These are phyloP conservation scores for Rhinoptilus africanus DNA, from an alignment of 2,113 vertebrate genomes.

Conservation along the genomic window DNA sequence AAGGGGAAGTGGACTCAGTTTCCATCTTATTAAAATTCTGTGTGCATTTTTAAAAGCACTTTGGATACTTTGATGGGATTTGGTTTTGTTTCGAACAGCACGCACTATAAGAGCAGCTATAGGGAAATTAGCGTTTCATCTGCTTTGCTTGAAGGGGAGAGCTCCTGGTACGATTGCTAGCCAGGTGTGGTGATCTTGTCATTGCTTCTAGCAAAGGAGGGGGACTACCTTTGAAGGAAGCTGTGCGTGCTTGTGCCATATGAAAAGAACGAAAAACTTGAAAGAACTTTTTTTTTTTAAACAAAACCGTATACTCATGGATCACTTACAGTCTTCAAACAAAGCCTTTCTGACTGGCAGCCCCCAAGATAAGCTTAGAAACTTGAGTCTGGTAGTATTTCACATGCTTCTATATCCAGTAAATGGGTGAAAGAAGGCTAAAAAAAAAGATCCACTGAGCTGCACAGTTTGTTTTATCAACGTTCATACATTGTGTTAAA, in stretches of 20 bases:
- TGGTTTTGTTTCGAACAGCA: background rate
- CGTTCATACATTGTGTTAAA: conserved; percentile 50
- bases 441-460: background rate
- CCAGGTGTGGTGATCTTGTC: conserved; percentile 32
- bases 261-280: conserved; percentile 50
- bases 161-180: background rate
- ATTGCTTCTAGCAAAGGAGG: conserved; percentile 8
- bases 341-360: conserved; percentile 50
- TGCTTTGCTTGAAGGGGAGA: background rate
- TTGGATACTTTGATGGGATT: background rate
- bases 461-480: conserved; percentile 51
- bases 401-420: conserved; percentile 13
- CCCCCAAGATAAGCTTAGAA: conserved; percentile 52
- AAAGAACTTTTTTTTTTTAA: background rate
- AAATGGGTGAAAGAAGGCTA: conserved; percentile 38
- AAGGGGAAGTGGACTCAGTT: background rate
- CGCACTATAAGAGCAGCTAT: background rate
- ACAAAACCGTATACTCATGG: conserved; percentile 18
- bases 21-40: background rate
- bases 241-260: background rate
- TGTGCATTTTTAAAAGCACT: background rate
- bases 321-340: conserved; percentile 64
- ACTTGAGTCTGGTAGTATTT: conserved; percentile 55
- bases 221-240: conserved; percentile 24
- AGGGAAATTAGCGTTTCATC: background rate